Base-by-base conservation (phyloP, 2,113 vertebrate genomes). In the Zonotrichia leucophrys region DNA sequence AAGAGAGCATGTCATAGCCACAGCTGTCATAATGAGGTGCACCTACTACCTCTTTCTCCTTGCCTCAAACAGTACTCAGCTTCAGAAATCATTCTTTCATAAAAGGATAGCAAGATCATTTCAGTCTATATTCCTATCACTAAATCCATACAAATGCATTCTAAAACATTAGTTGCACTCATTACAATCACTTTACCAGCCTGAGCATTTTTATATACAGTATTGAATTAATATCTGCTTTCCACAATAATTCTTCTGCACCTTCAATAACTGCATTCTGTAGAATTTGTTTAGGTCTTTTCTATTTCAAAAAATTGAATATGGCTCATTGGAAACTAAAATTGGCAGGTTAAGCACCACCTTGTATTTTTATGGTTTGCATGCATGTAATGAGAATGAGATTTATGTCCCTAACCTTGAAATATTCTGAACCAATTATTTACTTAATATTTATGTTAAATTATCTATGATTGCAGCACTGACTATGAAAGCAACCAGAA, bases 361-460 rank as follows among this genome's bases (percentile, higher is more conserved):
- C 83, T 88, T 92, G 41, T 91, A 76, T 90, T 97, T 94, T 97
- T 96, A 96, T 64, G 66, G 83, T 93, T 95, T 95, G 75, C 69
- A 87, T 94, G 92, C 81, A 64, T 90, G 80, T 92, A 95, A 96
- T 84, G 77, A 94, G 90, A 97, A 91, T 91, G 92, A 96, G 89
- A 97, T 98, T 97, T 97, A 97, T 94, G 89, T 97, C 73, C 68
- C 94, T 95, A 97, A 97, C 94, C 95, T 97, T 97, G 96, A 97
- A 97, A 95, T 98, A 97, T 97, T 98, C 97, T 80, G 88, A 96
- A 97, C 93, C 90, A 98, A 98, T 98, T 98, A 98, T 98, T 98
- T 98, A 98, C 97, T 98, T 97, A 98, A 98, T 98, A 98, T 98
- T 98, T 98, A 89, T 97, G 92, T 96, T 97, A 98, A 98, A 98